phyloP scores from a whole-genome alignment of 2,888 invertebrate genomes.

The Nipponacmea schrenckii region DNA sequence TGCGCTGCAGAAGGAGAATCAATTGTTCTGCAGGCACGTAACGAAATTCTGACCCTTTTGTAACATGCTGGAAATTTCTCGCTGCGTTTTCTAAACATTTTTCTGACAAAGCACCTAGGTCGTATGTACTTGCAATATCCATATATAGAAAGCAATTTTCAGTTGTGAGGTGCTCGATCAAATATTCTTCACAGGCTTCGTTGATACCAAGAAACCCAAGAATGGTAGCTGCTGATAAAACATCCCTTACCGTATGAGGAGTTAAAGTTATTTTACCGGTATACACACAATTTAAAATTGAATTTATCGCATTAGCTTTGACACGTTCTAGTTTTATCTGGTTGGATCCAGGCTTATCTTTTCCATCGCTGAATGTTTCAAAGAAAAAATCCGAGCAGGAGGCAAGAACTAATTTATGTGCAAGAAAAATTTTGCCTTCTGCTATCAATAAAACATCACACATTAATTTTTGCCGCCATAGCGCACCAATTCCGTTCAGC shows the following conservation, averaged over 20 bases:
- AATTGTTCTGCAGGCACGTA: constrained; percentile 41
- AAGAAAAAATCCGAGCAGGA: constrained; percentile 53
- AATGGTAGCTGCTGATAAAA: constrained; percentile 38
- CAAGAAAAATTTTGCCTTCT: constrained; percentile 33
- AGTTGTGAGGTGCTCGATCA: constrained; percentile 35
- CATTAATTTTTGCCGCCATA: constrained; percentile 49
- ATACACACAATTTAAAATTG: constrained; percentile 49
- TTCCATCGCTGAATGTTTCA: constrained; percentile 37
- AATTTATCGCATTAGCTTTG: constrained; percentile 31
- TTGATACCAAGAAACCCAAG: constrained; percentile 44
- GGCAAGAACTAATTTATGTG: constrained; percentile 46
- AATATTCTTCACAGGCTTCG: constrained; percentile 47
- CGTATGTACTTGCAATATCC: constrained; percentile 39
- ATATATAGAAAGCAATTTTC: constrained; percentile 49
- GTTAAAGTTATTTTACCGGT: constrained; percentile 45
- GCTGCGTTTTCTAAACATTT: constrained; percentile 40
- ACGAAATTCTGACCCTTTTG: constrained; percentile 37
- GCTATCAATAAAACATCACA: constrained; percentile 46
- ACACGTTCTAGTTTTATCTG: constrained; percentile 40
- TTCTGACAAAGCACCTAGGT: constrained; percentile 34
- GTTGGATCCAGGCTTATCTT: constrained; percentile 11
- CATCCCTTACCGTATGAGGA: constrained; percentile 40
- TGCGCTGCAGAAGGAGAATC: constrained; percentile 37
- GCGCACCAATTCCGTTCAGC: constrained; percentile 45
- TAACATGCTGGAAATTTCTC: constrained; percentile 39